Evolutionary conservation across 2,113 vertebrate genomes (phyloP).

Genomic region (Halichoerus grypus): DNA sequence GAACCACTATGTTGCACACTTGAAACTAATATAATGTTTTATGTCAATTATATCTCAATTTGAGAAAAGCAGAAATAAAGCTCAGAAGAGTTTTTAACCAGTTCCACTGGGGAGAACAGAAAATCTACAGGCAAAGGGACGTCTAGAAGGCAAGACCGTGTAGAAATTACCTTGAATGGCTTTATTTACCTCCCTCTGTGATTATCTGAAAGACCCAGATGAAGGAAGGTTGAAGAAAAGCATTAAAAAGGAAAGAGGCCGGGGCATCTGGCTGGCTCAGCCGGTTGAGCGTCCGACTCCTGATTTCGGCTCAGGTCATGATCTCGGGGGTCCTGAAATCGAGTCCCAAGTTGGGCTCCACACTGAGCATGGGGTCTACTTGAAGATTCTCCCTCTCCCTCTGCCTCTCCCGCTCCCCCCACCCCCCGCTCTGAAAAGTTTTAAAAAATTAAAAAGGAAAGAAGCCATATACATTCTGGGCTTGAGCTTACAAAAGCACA

Average conservation of each 20-base stretch:
- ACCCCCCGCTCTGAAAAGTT: not conserved
- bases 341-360: not conserved
- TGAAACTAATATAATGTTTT: rapidly evolving
- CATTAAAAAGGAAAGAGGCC: not conserved
- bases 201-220: not conserved
- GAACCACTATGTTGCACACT: not conserved
- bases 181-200: not conserved
- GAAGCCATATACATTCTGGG: not conserved
- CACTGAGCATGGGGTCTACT: not conserved
- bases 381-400: not conserved
- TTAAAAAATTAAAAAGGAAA: not conserved
- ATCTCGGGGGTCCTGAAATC: not conserved
- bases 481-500: not conserved
- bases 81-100: not conserved
- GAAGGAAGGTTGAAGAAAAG: not conserved
- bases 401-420: no score
- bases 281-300: not conserved
- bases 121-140: not conserved
- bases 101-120: not conserved
- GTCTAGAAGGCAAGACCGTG: not conserved
- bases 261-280: not conserved
- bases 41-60: rapidly evolving
- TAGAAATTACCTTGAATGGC: not conserved
- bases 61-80: not conserved
- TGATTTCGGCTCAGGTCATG: not conserved